Evolutionary conservation across 2,797 vertebrate genomes (phyloP).

Genomic region (Phylloscopus collybita): DNA sequence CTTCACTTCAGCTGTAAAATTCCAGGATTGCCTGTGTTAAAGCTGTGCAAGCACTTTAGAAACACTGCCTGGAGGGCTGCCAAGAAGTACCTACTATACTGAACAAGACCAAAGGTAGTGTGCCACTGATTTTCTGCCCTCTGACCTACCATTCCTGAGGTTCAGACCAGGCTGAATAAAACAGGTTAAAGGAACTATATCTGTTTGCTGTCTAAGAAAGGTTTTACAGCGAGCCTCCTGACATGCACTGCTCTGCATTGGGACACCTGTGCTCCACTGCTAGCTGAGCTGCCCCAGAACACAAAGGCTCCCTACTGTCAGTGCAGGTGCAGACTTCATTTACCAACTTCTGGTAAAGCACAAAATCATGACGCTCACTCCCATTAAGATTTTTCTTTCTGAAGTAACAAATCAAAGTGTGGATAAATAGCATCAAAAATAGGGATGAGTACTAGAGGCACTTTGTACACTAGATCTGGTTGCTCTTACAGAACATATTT

Average conservation of each 20-base stretch:
- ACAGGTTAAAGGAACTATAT: neutral
- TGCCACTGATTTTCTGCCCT: neutral
- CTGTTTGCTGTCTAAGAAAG: neutral
- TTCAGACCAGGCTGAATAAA: neutral
- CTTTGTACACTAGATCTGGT: neutral
- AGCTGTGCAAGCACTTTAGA: neutral
- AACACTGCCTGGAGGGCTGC: neutral
- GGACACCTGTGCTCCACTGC: neutral
- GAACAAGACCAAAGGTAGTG: neutral
- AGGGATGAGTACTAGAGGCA: neutral
- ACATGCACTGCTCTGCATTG: rapidly evolving
- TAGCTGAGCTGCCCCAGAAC: neutral
- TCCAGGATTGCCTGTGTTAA: neutral
- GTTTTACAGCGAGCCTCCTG: neutral
- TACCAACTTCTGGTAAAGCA: neutral
- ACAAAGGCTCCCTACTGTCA: neutral
- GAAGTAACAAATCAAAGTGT: neutral
- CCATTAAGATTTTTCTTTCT: neutral
- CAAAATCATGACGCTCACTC: neutral
- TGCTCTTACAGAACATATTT: neutral
- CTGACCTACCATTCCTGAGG: neutral
- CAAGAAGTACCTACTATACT: neutral
- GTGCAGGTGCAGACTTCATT: neutral
- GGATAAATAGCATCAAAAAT: neutral
- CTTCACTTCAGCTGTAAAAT: neutral